Evolutionary conservation across 1,140 invertebrate genomes (phyloP), one percentile per base, ranked within the genome.

Genomic region (Drosophila fuyamai): DNA sequence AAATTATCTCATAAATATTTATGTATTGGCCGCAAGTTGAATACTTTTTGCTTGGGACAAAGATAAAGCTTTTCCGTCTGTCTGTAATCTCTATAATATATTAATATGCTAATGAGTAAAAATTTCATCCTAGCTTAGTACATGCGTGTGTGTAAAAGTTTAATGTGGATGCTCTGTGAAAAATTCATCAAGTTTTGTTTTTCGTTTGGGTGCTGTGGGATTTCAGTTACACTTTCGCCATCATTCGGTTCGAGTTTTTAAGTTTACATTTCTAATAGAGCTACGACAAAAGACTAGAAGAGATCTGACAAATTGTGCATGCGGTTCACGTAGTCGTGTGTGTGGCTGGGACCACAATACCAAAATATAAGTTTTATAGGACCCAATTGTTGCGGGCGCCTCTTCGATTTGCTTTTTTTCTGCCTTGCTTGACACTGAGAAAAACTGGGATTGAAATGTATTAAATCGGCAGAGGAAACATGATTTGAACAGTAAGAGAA

Each of bases 211-310:
- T 44, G 47, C 44, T 67, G 65, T 67, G 76, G 76, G 80, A 53
- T 36, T 79, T 76, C 46, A 66, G 57, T 81, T 77, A 63, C 73
- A 62, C 43, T 72, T 61, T 73, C 60, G 43, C 38, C 48, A 47
- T 59, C 60, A 36, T 46, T 41, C 40, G 27, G 29, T 36, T 55
- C 13, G 51, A 29, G 40, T 23, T 58, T 41, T 41, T 50, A 48
- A 71, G 44, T 72, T 60, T 65, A 73, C 44, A 55, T 81, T 77
- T 72, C 83, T 88, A 84, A 78, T 80, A 73, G 56, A 78, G 86
- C 80, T 88, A 88, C 73, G 67, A 84, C 67, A 78, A 89, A 65
- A 82, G 83, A 88, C 83, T 88, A 88, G 83, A 86, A 77, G 73
- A 88, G 81, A 85, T 76, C 65, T 71, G 78, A 71, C 74, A 81